A percentile compares a stretch with the other conserved stretches of the same genome.
Evolutionary conservation across 2,888 invertebrate species (phyloP).

Genomic region (Drosophila pullipes): DNA sequence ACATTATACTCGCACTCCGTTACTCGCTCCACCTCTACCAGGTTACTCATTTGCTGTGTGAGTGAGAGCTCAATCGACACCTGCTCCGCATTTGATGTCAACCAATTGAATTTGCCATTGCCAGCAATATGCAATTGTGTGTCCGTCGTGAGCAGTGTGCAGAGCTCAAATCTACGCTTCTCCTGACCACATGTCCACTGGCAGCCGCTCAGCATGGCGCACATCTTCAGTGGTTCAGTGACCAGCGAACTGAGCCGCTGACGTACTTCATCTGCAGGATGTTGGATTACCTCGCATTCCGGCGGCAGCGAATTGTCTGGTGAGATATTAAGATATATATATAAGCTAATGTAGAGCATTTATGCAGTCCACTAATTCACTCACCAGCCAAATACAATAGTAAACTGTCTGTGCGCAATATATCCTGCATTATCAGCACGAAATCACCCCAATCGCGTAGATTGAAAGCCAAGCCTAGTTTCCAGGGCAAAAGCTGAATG

Average conservation of each 20-base stretch:
- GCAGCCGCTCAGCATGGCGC: conserved; percentile 86
- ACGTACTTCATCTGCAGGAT: conserved; percentile 84
- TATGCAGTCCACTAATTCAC: conserved; percentile 6
- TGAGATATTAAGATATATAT: background rate
- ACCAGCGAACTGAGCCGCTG: conserved; percentile 75
- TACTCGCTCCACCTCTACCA: conserved; percentile 86
- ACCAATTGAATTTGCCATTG: conserved; percentile 86
- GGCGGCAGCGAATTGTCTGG: conserved; percentile 81
- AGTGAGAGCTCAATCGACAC: conserved; percentile 72
- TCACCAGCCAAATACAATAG: conserved; percentile 86
- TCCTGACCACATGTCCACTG: conserved; percentile 81
- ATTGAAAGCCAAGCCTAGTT: conserved; percentile 86
- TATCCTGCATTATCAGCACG: conserved; percentile 86
- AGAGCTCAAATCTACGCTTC: conserved; percentile 73
- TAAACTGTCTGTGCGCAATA: conserved; percentile 86
- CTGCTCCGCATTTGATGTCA: conserved; percentile 69
- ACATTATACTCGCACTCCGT: conserved; percentile 85
- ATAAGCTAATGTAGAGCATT: background rate
- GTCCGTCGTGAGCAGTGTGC: conserved; percentile 83
- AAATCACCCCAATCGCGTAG: conserved; percentile 85
- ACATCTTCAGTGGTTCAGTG: conserved; percentile 84
- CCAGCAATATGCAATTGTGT: conserved; percentile 85
- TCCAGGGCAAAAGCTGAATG: conserved; percentile 87
- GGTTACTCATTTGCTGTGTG: conserved; percentile 86
- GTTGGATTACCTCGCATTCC: conserved; percentile 83